Percentiles rank a stretch among this genome's conserved stretches.
Conservation (phyloP, 2,888 invertebrate genomes). For the Unio delphinus region DNA sequence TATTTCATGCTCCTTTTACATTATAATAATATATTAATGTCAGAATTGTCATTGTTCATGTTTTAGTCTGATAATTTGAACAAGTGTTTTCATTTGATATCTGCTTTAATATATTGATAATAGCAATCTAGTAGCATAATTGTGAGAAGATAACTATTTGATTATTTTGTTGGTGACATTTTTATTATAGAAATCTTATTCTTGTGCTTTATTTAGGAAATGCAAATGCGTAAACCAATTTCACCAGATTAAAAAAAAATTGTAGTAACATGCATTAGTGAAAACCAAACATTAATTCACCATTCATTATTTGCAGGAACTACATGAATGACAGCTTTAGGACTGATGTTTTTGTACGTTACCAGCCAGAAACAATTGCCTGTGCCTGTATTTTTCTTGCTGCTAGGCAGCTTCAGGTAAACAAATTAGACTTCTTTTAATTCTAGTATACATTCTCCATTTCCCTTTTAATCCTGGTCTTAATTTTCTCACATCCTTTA, state of each 20-base stretch:
- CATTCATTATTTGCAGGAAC: slow-evolving; percentile 77
- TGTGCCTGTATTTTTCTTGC: slow-evolving; percentile 99
- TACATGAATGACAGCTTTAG: slow-evolving; percentile 99
- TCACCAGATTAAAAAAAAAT: neutral
- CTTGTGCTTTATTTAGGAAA: too few species aligned
- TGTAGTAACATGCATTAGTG: neutral
- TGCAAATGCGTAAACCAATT: too few species aligned
- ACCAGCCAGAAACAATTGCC: slow-evolving; percentile 96
- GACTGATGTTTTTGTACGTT: slow-evolving; percentile 96
- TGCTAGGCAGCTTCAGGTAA: slow-evolving; percentile 86
- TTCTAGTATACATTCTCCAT: slow-evolving; percentile 7
- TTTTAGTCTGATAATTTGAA: too few species aligned
- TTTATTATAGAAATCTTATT: too few species aligned
- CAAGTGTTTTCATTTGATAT: too few species aligned
- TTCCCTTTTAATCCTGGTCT: too few species aligned
- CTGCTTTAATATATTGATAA: too few species aligned
- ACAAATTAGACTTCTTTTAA: slow-evolving; percentile 1
- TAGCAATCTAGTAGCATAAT: too few species aligned
- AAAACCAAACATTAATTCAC: neutral
- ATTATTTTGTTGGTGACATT: too few species aligned
- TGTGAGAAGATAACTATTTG: too few species aligned
- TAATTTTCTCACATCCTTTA: too few species aligned
- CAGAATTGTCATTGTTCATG: too few species aligned
- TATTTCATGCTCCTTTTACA: neutral
- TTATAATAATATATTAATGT: neutral